Percentiles rank a stretch among this genome's conserved stretches.
phyloP scores from a whole-genome alignment of 2,888 invertebrate species.

The Pimpla rufipes region DNA sequence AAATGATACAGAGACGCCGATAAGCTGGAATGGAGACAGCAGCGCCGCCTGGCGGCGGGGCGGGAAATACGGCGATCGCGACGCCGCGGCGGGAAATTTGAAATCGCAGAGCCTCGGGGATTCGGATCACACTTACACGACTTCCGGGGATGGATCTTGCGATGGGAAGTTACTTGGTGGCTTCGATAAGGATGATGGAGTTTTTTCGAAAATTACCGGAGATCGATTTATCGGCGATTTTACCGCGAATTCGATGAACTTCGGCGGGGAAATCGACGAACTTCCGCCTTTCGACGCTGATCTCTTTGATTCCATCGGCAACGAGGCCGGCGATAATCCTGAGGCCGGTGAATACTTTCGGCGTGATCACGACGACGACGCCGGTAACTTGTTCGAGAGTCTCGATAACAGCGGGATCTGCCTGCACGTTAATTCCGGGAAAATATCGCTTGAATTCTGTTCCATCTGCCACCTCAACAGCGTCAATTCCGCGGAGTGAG shows the following conservation, averaged over 20 bases:
- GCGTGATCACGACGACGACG: conserved; percentile 19
- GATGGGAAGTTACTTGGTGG: conserved; percentile 1
- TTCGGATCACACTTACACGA: conserved; percentile 60
- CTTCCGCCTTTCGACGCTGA: conserved; percentile 60
- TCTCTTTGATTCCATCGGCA: conserved; percentile 38
- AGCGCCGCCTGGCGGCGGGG: neutral
- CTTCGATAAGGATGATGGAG: neutral
- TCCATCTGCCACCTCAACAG: conserved; percentile 86
- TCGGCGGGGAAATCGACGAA: conserved; percentile 39
- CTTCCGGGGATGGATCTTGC: conserved; percentile 18
- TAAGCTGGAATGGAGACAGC: neutral
- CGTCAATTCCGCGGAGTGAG: conserved; percentile 69
- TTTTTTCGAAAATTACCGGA: neutral
- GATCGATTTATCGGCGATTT: neutral
- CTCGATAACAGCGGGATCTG: conserved; percentile 86
- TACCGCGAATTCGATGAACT: conserved; percentile 14
- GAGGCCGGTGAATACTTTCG: conserved; percentile 11
- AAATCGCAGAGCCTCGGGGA: conserved; percentile 8
- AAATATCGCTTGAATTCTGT: conserved; percentile 88
- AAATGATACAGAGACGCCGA: neutral
- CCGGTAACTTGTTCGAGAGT: conserved; percentile 71
- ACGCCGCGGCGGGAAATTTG: neutral
- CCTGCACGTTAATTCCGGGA: conserved; percentile 87
- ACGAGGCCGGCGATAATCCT: conserved; percentile 13
- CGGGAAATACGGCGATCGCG: conserved; percentile 1